Percentiles rank a stretch among this genome's conserved stretches.
Conservation (phyloP, 2,113 vertebrate genomes). For the Gasterosteus aculeatus region DNA sequence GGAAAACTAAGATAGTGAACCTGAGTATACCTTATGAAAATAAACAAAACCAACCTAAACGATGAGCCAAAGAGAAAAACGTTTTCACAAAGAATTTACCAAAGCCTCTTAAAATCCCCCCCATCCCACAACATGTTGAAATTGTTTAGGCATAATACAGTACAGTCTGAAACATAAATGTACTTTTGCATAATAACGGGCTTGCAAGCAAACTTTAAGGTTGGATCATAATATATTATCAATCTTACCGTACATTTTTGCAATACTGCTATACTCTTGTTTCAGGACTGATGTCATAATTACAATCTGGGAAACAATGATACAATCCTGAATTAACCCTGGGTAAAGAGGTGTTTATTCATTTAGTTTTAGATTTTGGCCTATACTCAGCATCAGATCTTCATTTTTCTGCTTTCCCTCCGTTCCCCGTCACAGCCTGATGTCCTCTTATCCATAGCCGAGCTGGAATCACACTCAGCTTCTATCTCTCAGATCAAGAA, state of each 20-base stretch:
- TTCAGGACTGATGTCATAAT: background rate
- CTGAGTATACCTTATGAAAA: background rate
- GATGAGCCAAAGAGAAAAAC: background rate
- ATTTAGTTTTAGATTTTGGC: background rate
- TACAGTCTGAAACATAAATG: background rate
- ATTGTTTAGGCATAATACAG: background rate
- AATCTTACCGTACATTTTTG: conserved; percentile 11
- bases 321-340: background rate
- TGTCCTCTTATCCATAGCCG: conserved; percentile 53
- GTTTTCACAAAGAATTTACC: background rate
- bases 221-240: background rate
- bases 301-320: background rate
- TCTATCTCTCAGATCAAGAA: conserved; percentile 39
- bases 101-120: background rate
- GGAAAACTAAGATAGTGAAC: background rate
- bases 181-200: background rate
- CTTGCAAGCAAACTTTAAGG: background rate
- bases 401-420: conserved; percentile 23
- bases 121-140: background rate
- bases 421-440: background rate
- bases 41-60: background rate
- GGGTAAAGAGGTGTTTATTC: background rate
- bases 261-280: background rate
- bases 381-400: background rate
- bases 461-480: conserved; percentile 58